A percentile compares a stretch with the other conserved stretches of the same genome.
phyloP scores from a whole-genome alignment of 1,140 invertebrate species.

The Sycobia sp. region DNA sequence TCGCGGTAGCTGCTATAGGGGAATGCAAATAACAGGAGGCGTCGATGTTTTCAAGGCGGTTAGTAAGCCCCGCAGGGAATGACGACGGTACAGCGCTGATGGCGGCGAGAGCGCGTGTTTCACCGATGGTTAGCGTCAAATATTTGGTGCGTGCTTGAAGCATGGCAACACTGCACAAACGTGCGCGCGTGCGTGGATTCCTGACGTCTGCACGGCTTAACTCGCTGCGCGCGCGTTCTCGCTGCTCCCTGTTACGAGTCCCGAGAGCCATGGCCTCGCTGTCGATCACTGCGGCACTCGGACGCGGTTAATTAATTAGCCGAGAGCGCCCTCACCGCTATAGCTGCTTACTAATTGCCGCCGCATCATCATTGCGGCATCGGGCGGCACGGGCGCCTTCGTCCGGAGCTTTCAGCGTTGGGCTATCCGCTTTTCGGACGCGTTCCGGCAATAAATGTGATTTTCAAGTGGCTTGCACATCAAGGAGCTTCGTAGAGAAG shows the following conservation, averaged over 20 bases:
- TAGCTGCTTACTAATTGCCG: no score
- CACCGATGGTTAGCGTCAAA: conserved; percentile 62
- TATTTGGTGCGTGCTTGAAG: conserved; percentile 59
- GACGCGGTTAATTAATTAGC: no score
- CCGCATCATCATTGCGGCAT: no score
- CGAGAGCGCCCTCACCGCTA: no score
- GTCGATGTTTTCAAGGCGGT: conserved; percentile 59
- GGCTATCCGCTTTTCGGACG: not conserved
- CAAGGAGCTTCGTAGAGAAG: no score
- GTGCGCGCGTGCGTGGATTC: not conserved
- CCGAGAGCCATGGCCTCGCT: no score
- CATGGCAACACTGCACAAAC: conserved; percentile 51
- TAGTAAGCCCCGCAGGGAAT: conserved; percentile 52
- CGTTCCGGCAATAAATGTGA: no score
- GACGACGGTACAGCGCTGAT: conserved; percentile 34
- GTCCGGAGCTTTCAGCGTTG: not conserved
- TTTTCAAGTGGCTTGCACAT: no score
- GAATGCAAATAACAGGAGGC: conserved; percentile 61
- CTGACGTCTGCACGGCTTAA: no score
- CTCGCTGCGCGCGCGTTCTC: no score
- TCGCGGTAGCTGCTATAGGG: conserved; percentile 39
- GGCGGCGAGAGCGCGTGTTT: conserved; percentile 42
- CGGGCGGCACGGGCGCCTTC: not conserved
- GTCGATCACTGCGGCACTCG: conserved; percentile 24
- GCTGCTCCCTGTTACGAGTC: no score